These are phyloP conservation scores for Craseonycteris thonglongyai DNA, from an alignment of 2,113 vertebrate species.

Conservation along the genomic window DNA sequence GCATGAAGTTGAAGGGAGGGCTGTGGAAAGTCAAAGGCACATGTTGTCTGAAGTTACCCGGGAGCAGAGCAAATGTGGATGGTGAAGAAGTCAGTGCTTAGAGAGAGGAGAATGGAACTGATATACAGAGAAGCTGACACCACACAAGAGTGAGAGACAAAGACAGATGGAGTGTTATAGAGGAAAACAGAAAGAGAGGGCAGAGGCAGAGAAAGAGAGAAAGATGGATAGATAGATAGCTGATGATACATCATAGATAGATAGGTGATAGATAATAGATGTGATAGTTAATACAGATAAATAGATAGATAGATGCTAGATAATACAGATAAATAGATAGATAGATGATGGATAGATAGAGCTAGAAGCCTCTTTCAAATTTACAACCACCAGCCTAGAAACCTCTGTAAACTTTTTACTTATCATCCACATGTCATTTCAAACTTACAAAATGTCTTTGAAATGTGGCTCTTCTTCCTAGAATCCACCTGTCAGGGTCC, in stretches of 20 bases:
- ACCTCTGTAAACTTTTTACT: neutral
- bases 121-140: neutral
- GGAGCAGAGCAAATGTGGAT: neutral
- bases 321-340: no score
- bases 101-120: neutral
- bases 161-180: neutral
- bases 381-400: neutral
- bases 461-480: neutral
- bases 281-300: no score
- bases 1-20: neutral
- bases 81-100: neutral
- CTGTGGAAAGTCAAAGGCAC: neutral
- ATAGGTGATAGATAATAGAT: no score
- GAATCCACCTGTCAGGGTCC: neutral
- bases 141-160: neutral
- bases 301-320: no score
- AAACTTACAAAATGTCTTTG: neutral
- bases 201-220: neutral
- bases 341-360: neutral
- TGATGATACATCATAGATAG: no score
- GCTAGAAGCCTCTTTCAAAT: neutral
- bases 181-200: neutral
- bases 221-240: no score
- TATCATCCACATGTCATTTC: neutral
- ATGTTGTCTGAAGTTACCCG: neutral